Percentiles rank a stretch among this genome's conserved stretches.
These are phyloP conservation scores for Drosophila gunungcola DNA, from an alignment of 1,140 invertebrate genomes.

Conservation along the genomic window DNA sequence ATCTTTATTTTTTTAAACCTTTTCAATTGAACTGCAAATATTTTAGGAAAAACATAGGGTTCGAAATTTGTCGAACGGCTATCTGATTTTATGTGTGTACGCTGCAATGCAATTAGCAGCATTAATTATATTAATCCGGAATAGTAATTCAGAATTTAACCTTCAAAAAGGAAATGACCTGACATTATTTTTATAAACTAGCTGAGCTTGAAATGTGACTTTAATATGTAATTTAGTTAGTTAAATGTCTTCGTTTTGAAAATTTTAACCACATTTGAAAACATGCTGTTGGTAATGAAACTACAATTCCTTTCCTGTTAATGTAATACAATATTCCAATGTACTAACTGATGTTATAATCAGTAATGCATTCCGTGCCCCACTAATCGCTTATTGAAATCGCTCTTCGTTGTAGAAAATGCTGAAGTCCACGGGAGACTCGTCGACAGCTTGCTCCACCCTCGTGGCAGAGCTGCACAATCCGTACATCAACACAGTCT, in stretches of 20 bases:
- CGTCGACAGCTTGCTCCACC: constrained; percentile 87
- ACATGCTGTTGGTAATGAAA: no score
- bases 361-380: constrained; percentile 1
- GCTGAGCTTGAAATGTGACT: not conserved
- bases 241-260: no score
- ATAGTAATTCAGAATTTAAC: not conserved
- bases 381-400: not conserved
- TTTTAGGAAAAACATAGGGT: no score
- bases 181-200: no score
- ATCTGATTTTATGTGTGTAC: not conserved
- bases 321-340: no score
- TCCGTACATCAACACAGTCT: constrained; percentile 86
- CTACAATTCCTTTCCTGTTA: no score
- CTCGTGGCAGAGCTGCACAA: constrained; percentile 87
- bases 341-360: not conserved
- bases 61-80: not conserved
- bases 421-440: constrained; percentile 86
- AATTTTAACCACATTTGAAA: no score
- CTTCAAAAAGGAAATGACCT: not conserved
- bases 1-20: no score
- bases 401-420: constrained; percentile 57
- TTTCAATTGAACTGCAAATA: no score
- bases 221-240: not conserved
- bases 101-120: no score
- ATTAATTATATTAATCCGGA: not conserved